A percentile compares a stretch with the other conserved stretches of the same genome.
Evolutionary conservation across 53 echinoderm and acorn worm species (phyloP).

Genomic region (Paracentrotus lividus): DNA sequence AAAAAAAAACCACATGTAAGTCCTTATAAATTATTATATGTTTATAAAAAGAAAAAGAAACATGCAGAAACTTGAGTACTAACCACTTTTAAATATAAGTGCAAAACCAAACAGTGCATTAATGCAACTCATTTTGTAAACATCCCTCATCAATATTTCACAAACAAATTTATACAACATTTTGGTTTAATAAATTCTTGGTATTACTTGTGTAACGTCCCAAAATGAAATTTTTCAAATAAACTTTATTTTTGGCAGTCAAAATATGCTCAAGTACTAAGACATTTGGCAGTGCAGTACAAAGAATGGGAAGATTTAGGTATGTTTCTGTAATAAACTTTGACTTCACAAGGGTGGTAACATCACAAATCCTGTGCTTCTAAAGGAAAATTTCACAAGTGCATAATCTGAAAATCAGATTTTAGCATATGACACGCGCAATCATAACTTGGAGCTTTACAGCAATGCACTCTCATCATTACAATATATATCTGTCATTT

Average conservation of each 20-base stretch:
- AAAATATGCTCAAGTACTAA: background rate
- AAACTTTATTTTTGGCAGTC: background rate
- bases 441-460: background rate
- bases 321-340: background rate
- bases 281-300: background rate
- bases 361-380: background rate
- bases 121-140: constrained; percentile 22
- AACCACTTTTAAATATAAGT: background rate
- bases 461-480: background rate
- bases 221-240: background rate
- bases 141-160: constrained; percentile 14
- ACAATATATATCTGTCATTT: background rate
- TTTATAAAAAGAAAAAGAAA: constrained; percentile 13
- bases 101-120: constrained; percentile 24
- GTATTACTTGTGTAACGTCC: no score
- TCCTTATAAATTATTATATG: background rate
- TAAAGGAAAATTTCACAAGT: background rate
- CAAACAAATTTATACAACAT: constrained; percentile 39
- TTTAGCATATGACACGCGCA: background rate
- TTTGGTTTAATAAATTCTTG: background rate
- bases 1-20: background rate
- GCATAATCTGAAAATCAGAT: background rate
- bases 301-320: background rate
- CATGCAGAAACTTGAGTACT: background rate
- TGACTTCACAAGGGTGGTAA: background rate